These are phyloP conservation scores for Buceros bicornis DNA, from an alignment of 2,797 vertebrate species.

Conservation along the genomic window DNA sequence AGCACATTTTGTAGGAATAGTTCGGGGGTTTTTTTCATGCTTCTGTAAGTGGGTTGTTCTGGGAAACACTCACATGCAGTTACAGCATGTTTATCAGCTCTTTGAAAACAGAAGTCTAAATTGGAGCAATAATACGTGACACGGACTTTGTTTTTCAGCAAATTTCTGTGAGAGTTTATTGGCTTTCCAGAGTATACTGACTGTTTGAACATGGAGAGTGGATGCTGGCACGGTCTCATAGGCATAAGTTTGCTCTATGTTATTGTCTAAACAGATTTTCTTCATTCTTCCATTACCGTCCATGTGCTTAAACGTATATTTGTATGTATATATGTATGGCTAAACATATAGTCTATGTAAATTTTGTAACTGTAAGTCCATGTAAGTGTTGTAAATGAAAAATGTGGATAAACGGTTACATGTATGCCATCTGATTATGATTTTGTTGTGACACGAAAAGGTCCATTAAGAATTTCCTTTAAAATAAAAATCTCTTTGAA, in stretches of 20 bases:
- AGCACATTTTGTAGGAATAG: neutral
- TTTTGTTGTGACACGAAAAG: neutral
- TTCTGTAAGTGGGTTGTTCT: neutral
- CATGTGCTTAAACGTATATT: neutral
- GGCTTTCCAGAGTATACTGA: neutral
- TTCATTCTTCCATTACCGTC: neutral
- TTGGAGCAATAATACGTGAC: neutral
- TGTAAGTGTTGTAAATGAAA: neutral
- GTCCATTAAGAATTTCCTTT: neutral
- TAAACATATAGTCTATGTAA: neutral
- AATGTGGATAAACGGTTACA: neutral
- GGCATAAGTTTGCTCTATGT: neutral
- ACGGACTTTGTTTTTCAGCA: neutral
- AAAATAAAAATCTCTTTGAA: neutral
- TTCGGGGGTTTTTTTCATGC: neutral
- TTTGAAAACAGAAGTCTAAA: neutral
- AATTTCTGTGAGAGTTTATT: neutral
- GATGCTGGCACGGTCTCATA: neutral
- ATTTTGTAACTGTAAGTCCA: neutral
- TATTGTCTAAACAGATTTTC: neutral
- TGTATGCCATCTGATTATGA: neutral
- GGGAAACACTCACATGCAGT: neutral
- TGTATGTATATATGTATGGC: neutral
- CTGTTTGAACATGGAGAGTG: neutral
- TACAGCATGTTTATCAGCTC: neutral